Evolutionary conservation across 1,140 invertebrate species (phyloP), one percentile per base, ranked within the genome.

Genomic region (Pogonomyrmex californicus): DNA sequence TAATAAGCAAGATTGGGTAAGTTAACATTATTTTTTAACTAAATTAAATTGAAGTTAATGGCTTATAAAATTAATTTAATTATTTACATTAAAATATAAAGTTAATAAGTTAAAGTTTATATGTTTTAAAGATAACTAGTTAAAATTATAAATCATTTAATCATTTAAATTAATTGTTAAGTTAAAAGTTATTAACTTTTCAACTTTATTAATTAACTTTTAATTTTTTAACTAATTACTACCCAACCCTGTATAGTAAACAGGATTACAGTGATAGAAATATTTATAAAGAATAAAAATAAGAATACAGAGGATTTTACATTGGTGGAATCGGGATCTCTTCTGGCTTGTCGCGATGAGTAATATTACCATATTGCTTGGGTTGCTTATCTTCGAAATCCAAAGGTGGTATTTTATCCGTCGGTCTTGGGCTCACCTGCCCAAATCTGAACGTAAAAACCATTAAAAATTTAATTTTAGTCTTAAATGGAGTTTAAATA

Each of bases 371-470:
- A 9, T 90, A 86, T 9, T 90, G 81, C 1, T 76, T 71, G 10
- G 71, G 4, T 36, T 87, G 71, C 58, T 91, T 94, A 6, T 88
- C 83, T 1, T 92, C 91, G 62, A 87, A 94, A 85, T 91, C 58
- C 54, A 94, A 86, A 23, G 92, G 30, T 79, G 94, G 94, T 75
- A 94, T 89, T 68, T 93, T 91, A 49, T 94, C 91, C 1, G 86
- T 92, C 6, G 91, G 88, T 79, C 92, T 94, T 51, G 93, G 92
- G 65, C 93, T 94, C 6, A 93, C 91, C 70, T 94, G 93, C 6
- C 93, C 93, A 58, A 94, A 94, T 75, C 93, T 94, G 23, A 12
- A 30, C 44, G 41, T 41, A 9, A 70, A 76, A 88, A 86, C 17
- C 54, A 65, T 86, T n/a, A 5, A 41, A 44, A 41, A 71, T 54